A percentile compares a stretch with the other conserved stretches of the same genome.
Conservation (phyloP, 1,140 invertebrate genomes). For the Drosophila elegans region DNA sequence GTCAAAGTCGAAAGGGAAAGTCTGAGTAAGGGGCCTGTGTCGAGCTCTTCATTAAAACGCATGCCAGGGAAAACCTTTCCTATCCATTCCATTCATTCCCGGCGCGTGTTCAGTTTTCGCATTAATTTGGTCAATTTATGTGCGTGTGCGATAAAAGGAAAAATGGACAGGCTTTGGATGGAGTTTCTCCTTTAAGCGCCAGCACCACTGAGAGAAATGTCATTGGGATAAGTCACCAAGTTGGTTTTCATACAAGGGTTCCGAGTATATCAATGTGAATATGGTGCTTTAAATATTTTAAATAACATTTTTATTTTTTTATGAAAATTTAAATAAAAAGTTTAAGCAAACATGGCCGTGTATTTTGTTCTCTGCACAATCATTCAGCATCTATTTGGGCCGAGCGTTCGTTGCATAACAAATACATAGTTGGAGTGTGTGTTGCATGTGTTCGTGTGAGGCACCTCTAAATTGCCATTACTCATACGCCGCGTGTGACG, state of each 20-base stretch:
- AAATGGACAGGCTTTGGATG: conserved; percentile 19
- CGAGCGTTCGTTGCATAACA: conserved; percentile 55
- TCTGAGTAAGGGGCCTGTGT: conserved; percentile 24
- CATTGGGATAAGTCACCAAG: background rate
- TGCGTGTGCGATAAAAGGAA: conserved; percentile 50
- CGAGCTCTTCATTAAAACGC: conserved; percentile 59
- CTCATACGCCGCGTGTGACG: conserved; percentile 59
- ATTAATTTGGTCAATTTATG: conserved; percentile 82
- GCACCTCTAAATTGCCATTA: conserved; percentile 57
- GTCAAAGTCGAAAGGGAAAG: conserved; percentile 54
- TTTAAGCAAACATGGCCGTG: too few relatives aligned
- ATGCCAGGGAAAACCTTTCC: conserved; percentile 7
- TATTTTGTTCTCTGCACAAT: conserved; percentile 3
- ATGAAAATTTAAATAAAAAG: too few relatives aligned
- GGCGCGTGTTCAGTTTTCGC: conserved; percentile 66
- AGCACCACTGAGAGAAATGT: conserved; percentile 1
- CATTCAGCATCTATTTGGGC: conserved; percentile 31
- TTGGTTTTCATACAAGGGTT: background rate
- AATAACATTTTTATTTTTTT: too few relatives aligned
- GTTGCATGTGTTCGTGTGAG: conserved; percentile 17
- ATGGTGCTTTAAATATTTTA: too few relatives aligned
- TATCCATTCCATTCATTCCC: conserved; percentile 21
- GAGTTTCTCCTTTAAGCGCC: background rate
- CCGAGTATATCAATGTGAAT: too few relatives aligned
- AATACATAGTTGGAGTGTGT: conserved; percentile 43